These are phyloP conservation scores for Terebella lapidaria DNA, from an alignment of 2,888 invertebrate genomes.

Conservation along the genomic window DNA sequence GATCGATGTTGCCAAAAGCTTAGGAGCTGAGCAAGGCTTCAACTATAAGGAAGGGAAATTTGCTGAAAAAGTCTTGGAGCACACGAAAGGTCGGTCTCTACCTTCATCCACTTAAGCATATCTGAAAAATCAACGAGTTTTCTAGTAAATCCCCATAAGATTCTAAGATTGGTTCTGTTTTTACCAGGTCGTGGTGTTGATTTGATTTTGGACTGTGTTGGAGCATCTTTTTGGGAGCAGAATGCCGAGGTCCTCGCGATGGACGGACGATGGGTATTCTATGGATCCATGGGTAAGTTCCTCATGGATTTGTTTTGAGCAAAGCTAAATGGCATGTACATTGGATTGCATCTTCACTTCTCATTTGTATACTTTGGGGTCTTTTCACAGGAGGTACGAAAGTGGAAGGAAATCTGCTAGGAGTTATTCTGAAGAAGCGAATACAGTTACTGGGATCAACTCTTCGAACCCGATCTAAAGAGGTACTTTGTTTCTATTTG, in stretches of 20 bases:
- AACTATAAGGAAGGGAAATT: conserved; percentile 50
- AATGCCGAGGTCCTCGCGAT: conserved; percentile 40
- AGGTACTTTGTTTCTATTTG: too few species aligned
- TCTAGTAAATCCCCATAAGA: not conserved
- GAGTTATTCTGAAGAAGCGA: conserved; percentile 42
- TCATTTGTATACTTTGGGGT: too few species aligned
- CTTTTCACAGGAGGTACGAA: conserved; percentile 37
- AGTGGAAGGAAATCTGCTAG: conserved; percentile 39
- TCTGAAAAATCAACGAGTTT: not conserved
- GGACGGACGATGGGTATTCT: conserved; percentile 52
- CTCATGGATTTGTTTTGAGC: not conserved
- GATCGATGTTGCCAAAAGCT: conserved; percentile 33
- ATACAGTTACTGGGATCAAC: conserved; percentile 21
- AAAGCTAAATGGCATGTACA: not conserved
- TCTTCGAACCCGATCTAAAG: conserved; percentile 35
- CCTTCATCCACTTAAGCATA: conserved; percentile 2
- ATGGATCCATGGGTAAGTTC: conserved; percentile 46
- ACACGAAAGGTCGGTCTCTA: conserved; percentile 48
- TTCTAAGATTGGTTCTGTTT: too few species aligned
- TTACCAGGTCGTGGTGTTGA: conserved; percentile 48
- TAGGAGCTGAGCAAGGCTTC: conserved; percentile 47
- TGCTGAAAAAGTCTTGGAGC: conserved; percentile 35
- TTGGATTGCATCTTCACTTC: not conserved
- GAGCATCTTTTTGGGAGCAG: conserved; percentile 48
- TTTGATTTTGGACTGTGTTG: conserved; percentile 53